Conservation (phyloP, 2,797 vertebrate species). For the Phrynocephalus vlangalii region DNA sequence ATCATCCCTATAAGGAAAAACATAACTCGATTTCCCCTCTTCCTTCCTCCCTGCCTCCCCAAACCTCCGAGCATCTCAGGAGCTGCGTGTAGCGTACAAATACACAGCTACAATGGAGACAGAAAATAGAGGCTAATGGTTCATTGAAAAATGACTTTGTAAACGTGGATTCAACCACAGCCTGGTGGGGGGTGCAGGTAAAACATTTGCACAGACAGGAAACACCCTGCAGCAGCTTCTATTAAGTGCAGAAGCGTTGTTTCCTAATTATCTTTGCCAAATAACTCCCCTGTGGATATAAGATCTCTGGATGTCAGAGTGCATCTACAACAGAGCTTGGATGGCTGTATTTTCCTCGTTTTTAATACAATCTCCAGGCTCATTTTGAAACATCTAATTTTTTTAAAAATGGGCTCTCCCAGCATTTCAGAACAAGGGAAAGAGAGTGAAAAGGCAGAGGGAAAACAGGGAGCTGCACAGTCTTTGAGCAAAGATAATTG, state of each 20-base stretch:
- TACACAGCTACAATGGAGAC: not conserved
- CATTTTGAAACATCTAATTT: not conserved
- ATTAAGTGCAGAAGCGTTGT: not conserved
- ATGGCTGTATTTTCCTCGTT: not conserved
- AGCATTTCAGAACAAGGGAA: slow-evolving; percentile 9
- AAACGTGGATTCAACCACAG: not conserved
- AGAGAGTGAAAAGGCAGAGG: not conserved
- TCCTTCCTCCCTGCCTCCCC: not conserved
- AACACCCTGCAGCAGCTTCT: not conserved
- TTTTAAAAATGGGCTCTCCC: slow-evolving; percentile 7
- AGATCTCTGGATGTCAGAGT: not conserved
- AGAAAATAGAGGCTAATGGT: slow-evolving; percentile 16
- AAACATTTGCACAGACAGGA: not conserved
- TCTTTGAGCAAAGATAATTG: slow-evolving; percentile 35
- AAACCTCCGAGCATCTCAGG: not conserved
- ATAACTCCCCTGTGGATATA: slow-evolving; percentile 1
- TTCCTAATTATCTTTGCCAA: slow-evolving; percentile 9
- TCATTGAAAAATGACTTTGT: slow-evolving; percentile 17
- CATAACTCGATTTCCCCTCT: slow-evolving; percentile 14
- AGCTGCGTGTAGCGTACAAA: not conserved
- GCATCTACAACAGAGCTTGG: not conserved
- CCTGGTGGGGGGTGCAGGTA: slow-evolving; percentile 7
- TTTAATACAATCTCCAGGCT: not conserved
- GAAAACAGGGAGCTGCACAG: slow-evolving; percentile 7
- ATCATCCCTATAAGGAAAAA: slow-evolving; percentile 43